These are phyloP conservation scores for Abrostola triplasia DNA, from an alignment of 2,888 invertebrate genomes.

Conservation along the genomic window DNA sequence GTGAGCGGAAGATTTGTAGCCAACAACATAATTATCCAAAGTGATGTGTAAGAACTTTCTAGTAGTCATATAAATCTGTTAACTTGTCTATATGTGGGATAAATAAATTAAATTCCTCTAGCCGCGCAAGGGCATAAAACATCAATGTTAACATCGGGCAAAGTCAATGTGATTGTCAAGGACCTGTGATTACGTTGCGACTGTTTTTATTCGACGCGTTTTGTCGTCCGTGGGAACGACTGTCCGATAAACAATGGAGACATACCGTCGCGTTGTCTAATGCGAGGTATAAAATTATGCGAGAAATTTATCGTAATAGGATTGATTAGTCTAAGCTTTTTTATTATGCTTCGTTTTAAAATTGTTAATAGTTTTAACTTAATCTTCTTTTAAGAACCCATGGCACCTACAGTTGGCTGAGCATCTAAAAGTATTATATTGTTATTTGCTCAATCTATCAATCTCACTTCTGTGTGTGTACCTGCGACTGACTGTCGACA, in stretches of 20 bases:
- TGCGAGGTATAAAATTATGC: slow-evolving; percentile 43
- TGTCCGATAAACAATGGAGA: slow-evolving; percentile 54
- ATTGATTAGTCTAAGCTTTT: slow-evolving; percentile 26
- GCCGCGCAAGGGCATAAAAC: slow-evolving; percentile 47
- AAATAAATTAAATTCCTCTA: slow-evolving; percentile 56
- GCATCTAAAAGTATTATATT: slow-evolving; percentile 4
- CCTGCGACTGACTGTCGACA: slow-evolving; percentile 15
- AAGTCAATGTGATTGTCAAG: slow-evolving; percentile 66
- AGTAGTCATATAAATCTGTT: slow-evolving; percentile 31
- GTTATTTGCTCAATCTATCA: slow-evolving; percentile 2
- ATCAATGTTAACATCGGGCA: slow-evolving; percentile 53
- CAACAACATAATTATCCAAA: not conserved
- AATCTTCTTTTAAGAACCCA: too few species aligned
- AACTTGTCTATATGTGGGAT: slow-evolving; percentile 49
- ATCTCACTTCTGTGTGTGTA: slow-evolving; percentile 12
- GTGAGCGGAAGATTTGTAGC: not conserved
- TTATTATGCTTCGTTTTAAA: not conserved
- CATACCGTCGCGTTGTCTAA: slow-evolving; percentile 50
- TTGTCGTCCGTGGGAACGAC: slow-evolving; percentile 61
- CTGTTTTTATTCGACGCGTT: slow-evolving; percentile 58
- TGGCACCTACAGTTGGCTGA: not conserved
- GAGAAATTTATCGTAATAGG: slow-evolving; percentile 50
- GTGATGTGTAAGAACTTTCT: slow-evolving; percentile 20
- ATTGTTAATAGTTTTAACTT: not conserved
- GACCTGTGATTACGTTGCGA: slow-evolving; percentile 59